These are phyloP conservation scores for Odontophorus gujanensis DNA, from an alignment of 2,113 vertebrate genomes.

Conservation along the genomic window DNA sequence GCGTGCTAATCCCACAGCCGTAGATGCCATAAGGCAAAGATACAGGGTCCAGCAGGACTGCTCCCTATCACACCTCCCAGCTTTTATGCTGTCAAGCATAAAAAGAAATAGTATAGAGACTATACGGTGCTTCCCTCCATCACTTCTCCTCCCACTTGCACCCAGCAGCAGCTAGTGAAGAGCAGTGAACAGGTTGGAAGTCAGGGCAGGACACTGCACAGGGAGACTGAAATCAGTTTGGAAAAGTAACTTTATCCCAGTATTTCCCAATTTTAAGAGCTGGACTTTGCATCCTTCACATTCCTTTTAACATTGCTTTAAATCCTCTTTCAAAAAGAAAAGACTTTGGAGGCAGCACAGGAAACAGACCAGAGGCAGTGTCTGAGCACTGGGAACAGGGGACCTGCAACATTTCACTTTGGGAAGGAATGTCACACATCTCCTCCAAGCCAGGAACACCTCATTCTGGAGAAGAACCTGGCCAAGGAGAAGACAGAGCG, in stretches of 20 bases:
- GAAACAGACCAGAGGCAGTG: not conserved
- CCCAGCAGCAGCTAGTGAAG: not conserved
- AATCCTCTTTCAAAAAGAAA: too few relatives aligned
- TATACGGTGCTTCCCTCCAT: not conserved
- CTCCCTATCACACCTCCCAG: not conserved
- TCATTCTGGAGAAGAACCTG: not conserved
- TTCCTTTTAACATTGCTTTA: not conserved
- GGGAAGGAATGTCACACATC: slow-evolving; percentile 31
- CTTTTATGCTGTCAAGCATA: not conserved
- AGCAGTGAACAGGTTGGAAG: not conserved
- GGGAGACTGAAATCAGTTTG: not conserved
- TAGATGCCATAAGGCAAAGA: not conserved
- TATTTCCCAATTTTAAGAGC: not conserved
- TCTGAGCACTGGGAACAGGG: rapidly evolving
- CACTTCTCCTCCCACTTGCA: not conserved
- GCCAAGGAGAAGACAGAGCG: not conserved
- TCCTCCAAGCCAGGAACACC: slow-evolving; percentile 18
- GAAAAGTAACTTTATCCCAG: not conserved
- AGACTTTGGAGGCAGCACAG: not conserved
- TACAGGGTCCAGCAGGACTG: not conserved
- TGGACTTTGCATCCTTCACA: not conserved
- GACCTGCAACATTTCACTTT: not conserved
- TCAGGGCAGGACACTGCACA: not conserved
- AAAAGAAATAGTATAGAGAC: not conserved
- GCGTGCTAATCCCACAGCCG: not conserved